Evolutionary conservation across 2,113 vertebrate genomes (phyloP), one percentile per base, ranked within the genome.

Genomic region (Caracal caracal): DNA sequence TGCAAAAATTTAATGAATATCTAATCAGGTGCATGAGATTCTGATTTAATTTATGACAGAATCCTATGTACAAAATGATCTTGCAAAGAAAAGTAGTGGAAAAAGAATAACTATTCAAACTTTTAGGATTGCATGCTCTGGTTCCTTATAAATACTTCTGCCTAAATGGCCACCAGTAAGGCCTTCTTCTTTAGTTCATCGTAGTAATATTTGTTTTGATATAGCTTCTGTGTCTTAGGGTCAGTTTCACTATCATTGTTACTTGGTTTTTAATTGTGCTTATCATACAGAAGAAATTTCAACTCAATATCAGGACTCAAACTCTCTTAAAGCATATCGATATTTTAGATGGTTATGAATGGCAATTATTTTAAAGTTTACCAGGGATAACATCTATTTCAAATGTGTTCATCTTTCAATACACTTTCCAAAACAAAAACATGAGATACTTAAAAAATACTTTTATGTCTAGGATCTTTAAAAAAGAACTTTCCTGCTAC

Each of bases 381-480:
- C 86, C n/a, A 90, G 12, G 30, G 16, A 40, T 51, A 82, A 90
- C 63, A 5, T 88, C 26, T 90, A 87, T 68, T 93, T 96, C 37
- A 68, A 47, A 26, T 84, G 4, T 83, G 15, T 43, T 3, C 22
- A 16, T 6, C 51, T 84, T 84, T 40, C 78, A 82, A 51, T 51
- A 89, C 6, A 88, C 13, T 80, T 92, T 33, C 61, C 20, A 91
- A 92, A 47, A 85, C 81, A 86, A 28, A 2, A 93, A 97, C 61
- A 86, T 47, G 76, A 96, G 20, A 35, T 88, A 86, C 4, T 88
- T 84, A 95, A 47, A 95, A 47, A 61, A 94, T 28, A 78, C 56
- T 93, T 61, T 24, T 12, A 53, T 4, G 43, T 28, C 0, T 6
- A 97, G 63, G 76, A 4, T 12, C 28, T 56, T 78, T 19, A 40